phyloP scores from a whole-genome alignment of 2,888 invertebrate genomes.

The Heliconius aoede region DNA sequence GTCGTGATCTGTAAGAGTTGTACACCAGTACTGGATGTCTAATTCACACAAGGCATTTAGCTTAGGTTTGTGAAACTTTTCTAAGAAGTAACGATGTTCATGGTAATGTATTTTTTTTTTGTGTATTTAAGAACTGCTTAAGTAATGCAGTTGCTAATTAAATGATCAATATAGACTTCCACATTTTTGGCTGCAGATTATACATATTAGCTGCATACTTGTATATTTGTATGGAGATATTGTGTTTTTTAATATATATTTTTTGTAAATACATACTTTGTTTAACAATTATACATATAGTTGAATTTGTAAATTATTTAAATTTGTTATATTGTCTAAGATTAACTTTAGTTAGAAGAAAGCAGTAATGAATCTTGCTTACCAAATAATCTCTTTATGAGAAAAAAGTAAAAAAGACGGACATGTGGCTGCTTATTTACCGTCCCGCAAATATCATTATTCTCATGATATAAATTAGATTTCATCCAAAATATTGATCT shows the following conservation, averaged over 20 bases:
- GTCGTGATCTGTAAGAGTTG: slow-evolving; percentile 47
- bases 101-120: slow-evolving; percentile 80
- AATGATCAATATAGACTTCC: slow-evolving; percentile 77
- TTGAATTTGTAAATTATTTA: neutral
- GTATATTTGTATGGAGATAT: slow-evolving; percentile 38
- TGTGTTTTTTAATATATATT: slow-evolving; percentile 18
- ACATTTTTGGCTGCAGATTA: slow-evolving; percentile 73
- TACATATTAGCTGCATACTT: slow-evolving; percentile 3
- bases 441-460: neutral
- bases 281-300: neutral
- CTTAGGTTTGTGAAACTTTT: slow-evolving; percentile 80
- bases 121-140: slow-evolving; percentile 72
- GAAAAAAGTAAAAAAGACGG: neutral
- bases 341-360: neutral
- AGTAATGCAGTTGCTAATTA: slow-evolving; percentile 72
- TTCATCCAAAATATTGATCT: neutral
- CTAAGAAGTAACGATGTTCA: slow-evolving; percentile 75
- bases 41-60: slow-evolving; percentile 81
- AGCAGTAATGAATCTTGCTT: neutral
- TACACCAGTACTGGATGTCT: slow-evolving; percentile 62
- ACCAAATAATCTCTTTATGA: neutral
- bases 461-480: neutral
- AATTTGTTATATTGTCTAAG: too few species aligned
- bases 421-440: neutral
- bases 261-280: neutral